Base-by-base conservation (phyloP, 1,140 invertebrate species). In the Ptiloglossa arizonensis region DNA sequence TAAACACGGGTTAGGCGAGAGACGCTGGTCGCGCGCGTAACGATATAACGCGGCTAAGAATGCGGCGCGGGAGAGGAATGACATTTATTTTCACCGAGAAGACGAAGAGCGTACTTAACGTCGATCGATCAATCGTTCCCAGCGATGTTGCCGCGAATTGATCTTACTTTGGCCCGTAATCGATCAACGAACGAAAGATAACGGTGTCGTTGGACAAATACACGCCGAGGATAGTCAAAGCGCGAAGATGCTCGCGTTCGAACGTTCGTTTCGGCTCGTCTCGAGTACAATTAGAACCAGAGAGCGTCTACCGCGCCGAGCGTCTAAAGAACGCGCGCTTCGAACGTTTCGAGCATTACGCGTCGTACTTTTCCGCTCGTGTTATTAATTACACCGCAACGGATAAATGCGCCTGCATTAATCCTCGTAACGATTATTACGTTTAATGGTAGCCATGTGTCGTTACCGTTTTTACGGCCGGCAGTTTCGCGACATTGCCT, bases 91-190 rank as follows among this genome's bases (percentile, higher is more conserved):
- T 52, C 46, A 5, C 32, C 15, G 35, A 64, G 63, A 48, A 74
- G 57, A 62, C 69, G 57, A 82, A 80, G 24, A 82, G 46, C 29
- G 27, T 32, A 11, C 63, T 32, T 44, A 35, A 69, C 64, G 72
- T 48, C 63, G 80, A 57, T 79, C 69, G 70, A 79, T 81, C 80
- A 79, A 68, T 72, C 60, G 62, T 41, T 54, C 35, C n/a, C 32
- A 32, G 11, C 24, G 19, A 46, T 62, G 54, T 56, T 59, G 27
- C 50, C 38, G 41, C 35, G 63, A 79, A 62, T 52, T 57, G 50
- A 71, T 71, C 54, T 44, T 46, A 48, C 70, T 69, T 74, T 74
- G 54, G 66, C 32, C 38, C 17, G 32, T 50, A 50, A 82, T 79
- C 77, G 54, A 74, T 82, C 77, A 74, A 64, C 22, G 29, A n/a